Base-by-base conservation (phyloP, 2,888 invertebrate genomes). In the Malthinus flaveolus region DNA sequence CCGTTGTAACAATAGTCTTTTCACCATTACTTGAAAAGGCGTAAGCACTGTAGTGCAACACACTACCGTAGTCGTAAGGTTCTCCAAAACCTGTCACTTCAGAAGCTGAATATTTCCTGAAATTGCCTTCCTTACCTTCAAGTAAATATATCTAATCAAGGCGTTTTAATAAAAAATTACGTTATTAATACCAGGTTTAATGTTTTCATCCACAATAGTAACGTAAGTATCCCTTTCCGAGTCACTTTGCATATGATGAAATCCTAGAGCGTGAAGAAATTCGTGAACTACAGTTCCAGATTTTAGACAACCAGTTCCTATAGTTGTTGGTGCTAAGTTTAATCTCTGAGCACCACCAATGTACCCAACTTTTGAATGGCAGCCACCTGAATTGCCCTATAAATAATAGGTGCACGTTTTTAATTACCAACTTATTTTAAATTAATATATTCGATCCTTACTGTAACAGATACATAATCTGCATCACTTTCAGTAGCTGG, bases 241-340 rank as follows among this genome's bases (percentile, higher is more conserved):
- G 15, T 91, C 83, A 71, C 88, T 90, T 72, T 93, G 93, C 79
- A 93, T 92, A 72, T 93, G 93, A 74, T 88, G 89, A 75, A 93
- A 92, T 0, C 93, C 93, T 1, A 91, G 75, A 0, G 89, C 87
- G 71, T 93, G 93, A 68, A 93, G 81, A 73, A 93, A 81, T 75
- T 93, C 93, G 72, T 93, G 91, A 7, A 88, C 83, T 3, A 89
- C 82, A 8, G 87, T 87, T 13, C 90, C 87, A 57, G 83, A 82
- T 15, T 73, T 79, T 55, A 86, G 82, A 69, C 86, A 86, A 31
- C 82, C 53, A 89, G 9, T 9, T n/a, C n/a, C n/a, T n/a, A n/a
- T n/a, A n/a, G n/a, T n/a, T n/a, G n/a, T n/a, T 1, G 80, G 82
- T 1, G 12, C 31, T 12, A 48, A 33, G 10, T 9, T 12, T 7